Evolutionary conservation across 2,888 invertebrate genomes (phyloP).

Genomic region (Unio delphinus): DNA sequence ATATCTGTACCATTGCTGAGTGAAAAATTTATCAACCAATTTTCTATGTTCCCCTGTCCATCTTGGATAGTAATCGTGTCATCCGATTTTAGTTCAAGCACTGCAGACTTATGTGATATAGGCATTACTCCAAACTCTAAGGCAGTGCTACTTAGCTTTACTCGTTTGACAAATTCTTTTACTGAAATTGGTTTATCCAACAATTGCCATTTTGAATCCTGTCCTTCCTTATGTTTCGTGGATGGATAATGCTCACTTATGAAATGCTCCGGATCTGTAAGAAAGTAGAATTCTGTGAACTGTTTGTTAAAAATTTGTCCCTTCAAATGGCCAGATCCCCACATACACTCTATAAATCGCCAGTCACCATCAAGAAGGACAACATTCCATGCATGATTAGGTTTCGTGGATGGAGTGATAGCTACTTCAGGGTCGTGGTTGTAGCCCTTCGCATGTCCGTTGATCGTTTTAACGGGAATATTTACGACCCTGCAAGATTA

Average conservation of each 20-base stretch:
- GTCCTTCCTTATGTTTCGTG: slow-evolving; percentile 11
- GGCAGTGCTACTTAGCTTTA: slow-evolving; percentile 9
- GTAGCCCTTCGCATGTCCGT: slow-evolving; percentile 21
- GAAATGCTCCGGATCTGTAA: slow-evolving; percentile 43
- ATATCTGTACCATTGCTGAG: too few species aligned
- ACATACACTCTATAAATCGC: slow-evolving; percentile 28
- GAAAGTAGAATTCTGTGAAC: slow-evolving; percentile 38
- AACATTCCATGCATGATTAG: slow-evolving; percentile 31
- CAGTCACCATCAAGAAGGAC: slow-evolving; percentile 18
- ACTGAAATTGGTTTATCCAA: slow-evolving; percentile 23
- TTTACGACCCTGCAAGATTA: slow-evolving; percentile 11
- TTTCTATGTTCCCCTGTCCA: background rate
- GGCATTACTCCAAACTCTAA: slow-evolving; percentile 8
- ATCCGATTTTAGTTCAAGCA: slow-evolving; percentile 4
- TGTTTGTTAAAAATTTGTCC: slow-evolving; percentile 11
- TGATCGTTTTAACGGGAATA: slow-evolving; percentile 17
- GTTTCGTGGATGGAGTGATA: slow-evolving; percentile 6
- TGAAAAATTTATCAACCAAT: too few species aligned
- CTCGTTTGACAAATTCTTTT: slow-evolving; percentile 11
- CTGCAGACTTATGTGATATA: slow-evolving; percentile 10
- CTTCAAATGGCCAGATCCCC: slow-evolving; percentile 19
- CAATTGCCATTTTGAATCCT: slow-evolving; percentile 29
- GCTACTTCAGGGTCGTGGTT: slow-evolving; percentile 14
- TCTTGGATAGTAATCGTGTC: slow-evolving; percentile 4
- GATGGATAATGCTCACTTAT: slow-evolving; percentile 33